Evolutionary conservation across 2,797 vertebrate genomes (phyloP), one percentile per base, ranked within the genome.

Genomic region (Thaleichthys pacificus): DNA sequence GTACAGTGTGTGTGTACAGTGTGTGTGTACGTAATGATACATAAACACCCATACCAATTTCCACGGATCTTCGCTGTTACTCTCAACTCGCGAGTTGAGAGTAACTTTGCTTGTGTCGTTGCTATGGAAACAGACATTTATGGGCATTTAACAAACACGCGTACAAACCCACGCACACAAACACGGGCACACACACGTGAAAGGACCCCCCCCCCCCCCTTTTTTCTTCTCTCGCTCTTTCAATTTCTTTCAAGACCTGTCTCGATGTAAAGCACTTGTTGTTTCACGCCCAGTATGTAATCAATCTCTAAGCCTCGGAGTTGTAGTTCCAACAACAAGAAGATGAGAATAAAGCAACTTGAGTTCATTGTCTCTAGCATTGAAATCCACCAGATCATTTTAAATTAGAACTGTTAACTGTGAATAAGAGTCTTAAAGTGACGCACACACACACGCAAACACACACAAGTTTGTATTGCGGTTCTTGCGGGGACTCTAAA

Each of bases 101-200:
- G 57, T 58, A 24, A 24, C 24, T 24, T 63, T 63, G 30, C 26
- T 19, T 7, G 61, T 30, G 19, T 30, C 32, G 61, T 63, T 35
- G 15, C 61, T 63, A 63, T 63, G 61, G 61, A 63, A 63, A 63
- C 61, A 32, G 61, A 14, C 9, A 11, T 47, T 47, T 47, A 35
- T 35, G 28, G 32, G 26, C 61, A 35, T 63, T 35, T 28, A 63
- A 63, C 24, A 70, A 0, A 63, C 60, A 63, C 6, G 26, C 58
- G 47, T 11, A 17, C 58, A 70, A 6, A 49, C n/a, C 32, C 15
- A 15, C 56, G 8, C 35, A 24, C 17, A 26, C 24, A 24, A 11
- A 42, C 49, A 32, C 51, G 57, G 26, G n/a, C 66, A n/a, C 51
- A 56, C 51, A 56, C 51, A 57, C 54, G 19, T 57, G 51, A 14